Evolutionary conservation across 1,140 invertebrate genomes (phyloP).

Genomic region (Formica selysi): DNA sequence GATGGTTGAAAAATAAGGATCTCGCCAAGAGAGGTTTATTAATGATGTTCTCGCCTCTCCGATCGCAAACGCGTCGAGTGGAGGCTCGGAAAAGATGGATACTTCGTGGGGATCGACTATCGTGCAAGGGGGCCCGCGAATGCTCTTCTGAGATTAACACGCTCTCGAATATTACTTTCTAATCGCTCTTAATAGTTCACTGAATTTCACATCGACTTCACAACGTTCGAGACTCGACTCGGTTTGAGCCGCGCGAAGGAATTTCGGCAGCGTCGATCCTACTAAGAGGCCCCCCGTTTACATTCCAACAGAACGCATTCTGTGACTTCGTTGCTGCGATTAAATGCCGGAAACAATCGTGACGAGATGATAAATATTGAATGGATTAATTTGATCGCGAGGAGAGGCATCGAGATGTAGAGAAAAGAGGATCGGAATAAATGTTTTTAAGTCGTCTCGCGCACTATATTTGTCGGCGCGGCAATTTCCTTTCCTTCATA

Average conservation of each 20-base stretch:
- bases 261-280: no score
- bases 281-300: no score
- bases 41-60: neutral
- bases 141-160: no score
- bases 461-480: neutral
- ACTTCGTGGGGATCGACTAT: no score
- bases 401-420: neutral
- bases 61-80: no score
- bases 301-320: neutral
- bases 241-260: no score
- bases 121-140: no score
- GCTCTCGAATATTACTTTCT: no score
- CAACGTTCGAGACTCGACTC: no score
- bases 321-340: neutral
- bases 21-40: neutral
- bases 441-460: slow-evolving; percentile 29
- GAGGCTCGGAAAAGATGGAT: no score
- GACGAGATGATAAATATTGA: slow-evolving; percentile 36
- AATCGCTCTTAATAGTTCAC: no score
- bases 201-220: no score
- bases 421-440: neutral
- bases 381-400: slow-evolving; percentile 15
- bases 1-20: slow-evolving; percentile 22
- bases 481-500: neutral
- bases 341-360: slow-evolving; percentile 3